Evolutionary conservation across 2,113 vertebrate species (phyloP).

Genomic region (Orientallactaga bullata): DNA sequence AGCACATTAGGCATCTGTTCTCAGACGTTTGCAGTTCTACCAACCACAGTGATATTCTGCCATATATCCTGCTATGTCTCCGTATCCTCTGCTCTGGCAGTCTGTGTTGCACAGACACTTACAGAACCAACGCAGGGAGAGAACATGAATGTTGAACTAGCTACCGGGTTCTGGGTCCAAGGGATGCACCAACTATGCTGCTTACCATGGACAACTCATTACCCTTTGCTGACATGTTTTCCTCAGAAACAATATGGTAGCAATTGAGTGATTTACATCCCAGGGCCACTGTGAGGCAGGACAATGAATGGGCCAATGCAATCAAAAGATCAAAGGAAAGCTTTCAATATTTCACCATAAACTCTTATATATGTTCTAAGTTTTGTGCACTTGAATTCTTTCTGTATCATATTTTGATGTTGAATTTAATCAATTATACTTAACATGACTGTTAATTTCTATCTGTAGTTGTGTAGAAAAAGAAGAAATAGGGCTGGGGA

Average conservation of each 20-base stretch:
- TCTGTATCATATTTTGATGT: neutral
- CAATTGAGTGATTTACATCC: neutral
- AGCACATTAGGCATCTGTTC: neutral
- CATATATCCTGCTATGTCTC: neutral
- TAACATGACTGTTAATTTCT: slow-evolving; percentile 15
- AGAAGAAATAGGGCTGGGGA: too few species aligned
- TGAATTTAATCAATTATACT: slow-evolving; percentile 44
- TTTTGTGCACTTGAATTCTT: neutral
- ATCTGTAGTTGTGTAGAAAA: neutral
- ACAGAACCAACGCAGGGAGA: neutral
- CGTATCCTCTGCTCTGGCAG: neutral
- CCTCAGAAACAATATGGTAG: neutral
- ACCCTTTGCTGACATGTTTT: neutral
- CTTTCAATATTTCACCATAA: neutral
- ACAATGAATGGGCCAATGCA: neutral
- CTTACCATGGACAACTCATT: neutral
- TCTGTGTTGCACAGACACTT: neutral
- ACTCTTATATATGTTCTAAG: neutral
- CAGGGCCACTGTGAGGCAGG: neutral
- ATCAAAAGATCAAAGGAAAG: too few species aligned
- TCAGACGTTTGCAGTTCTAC: neutral
- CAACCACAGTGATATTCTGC: neutral
- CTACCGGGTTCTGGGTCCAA: neutral
- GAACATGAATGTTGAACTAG: neutral
- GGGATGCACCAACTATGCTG: neutral